A percentile compares a stretch with the other conserved stretches of the same genome.
phyloP scores from a whole-genome alignment of 2,888 invertebrate species.

The Junonia oenone region DNA sequence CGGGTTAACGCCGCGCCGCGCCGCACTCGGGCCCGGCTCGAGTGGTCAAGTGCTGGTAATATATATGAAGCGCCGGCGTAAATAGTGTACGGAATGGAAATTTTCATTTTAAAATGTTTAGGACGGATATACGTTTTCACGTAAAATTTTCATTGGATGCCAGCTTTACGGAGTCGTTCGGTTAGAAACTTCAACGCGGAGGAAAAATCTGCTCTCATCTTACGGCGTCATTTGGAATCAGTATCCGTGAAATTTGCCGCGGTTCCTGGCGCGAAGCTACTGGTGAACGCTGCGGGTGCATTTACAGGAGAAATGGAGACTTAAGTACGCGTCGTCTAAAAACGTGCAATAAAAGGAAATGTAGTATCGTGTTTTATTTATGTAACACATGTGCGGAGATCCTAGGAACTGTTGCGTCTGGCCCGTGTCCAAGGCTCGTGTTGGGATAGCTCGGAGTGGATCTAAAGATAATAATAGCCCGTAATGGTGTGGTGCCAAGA shows the following conservation, averaged over 20 bases:
- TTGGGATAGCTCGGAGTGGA: slow-evolving; percentile 48
- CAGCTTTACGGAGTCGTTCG: slow-evolving; percentile 52
- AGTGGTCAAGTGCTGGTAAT: slow-evolving; percentile 30
- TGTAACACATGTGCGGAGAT: slow-evolving; percentile 39
- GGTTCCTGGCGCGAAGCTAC: slow-evolving; percentile 44
- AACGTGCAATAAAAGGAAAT: slow-evolving; percentile 24
- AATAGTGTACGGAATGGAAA: slow-evolving; percentile 29
- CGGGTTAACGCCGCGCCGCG: slow-evolving; percentile 33
- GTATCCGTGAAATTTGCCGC: slow-evolving; percentile 70
- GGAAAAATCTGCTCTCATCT: slow-evolving; percentile 62
- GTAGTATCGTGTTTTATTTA: slow-evolving; percentile 23
- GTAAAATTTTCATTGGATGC: slow-evolving; percentile 44
- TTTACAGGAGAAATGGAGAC: slow-evolving; percentile 27
- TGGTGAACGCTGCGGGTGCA: slow-evolving; percentile 33
- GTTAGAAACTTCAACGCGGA: slow-evolving; percentile 57
- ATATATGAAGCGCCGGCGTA: slow-evolving; percentile 18
- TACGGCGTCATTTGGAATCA: slow-evolving; percentile 52
- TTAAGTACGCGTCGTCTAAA: slow-evolving; percentile 24
- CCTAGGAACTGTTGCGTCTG: slow-evolving; percentile 69
- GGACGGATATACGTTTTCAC: slow-evolving; percentile 34
- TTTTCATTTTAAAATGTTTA: slow-evolving; percentile 40
- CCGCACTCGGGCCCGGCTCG: slow-evolving; percentile 30
- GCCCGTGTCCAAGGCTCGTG: slow-evolving; percentile 57
- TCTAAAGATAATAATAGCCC: slow-evolving; percentile 53
- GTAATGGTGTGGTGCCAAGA: slow-evolving; percentile 38